Base-by-base conservation (phyloP, 1,140 invertebrate species). In the Melipona quadrifasciata region DNA sequence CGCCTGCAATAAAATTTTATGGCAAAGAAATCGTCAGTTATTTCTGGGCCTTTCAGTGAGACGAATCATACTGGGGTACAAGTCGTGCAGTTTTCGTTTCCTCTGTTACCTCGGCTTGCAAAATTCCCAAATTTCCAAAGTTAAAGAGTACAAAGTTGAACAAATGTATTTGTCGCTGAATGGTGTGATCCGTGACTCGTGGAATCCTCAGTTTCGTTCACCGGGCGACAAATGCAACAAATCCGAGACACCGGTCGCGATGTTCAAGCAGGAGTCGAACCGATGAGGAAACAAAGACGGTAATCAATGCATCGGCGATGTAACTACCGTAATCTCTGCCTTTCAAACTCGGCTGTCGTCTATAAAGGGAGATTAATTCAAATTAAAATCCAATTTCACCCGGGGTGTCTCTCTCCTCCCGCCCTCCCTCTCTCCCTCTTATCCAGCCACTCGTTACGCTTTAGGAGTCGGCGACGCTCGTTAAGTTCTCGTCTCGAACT, bases 341-440 rank as follows among this genome's bases (percentile, higher is more conserved):
- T 87, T 85, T 90, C 74, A 86, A 87, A 70, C 73, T 73, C n/a
- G 71, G 34, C 75, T 77, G 57, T 57, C 82, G 72, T 82, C 86
- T 80, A 82, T 89, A 90, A 90, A 90, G 86, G 86, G 79, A 89
- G 84, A 90, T 90, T 90, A 89, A 90, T 90, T 90, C 86, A 90
- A 89, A 90, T 90, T 90, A 89, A 89, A 90, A 87, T 90, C 89
- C 88, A 90, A 90, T 90, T 90, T 89, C 67, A 81, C 39, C 39
- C 39, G 51, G 77, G 80, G 75, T 87, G 86, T 85, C 81, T 87
- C 79, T 86, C 75, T 47, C 77, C 27, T 16, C 61, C 21, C 24
- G 1, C 75, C 77, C 70, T 57, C 24, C 64, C 57, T 10, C 19
- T 2, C 72, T 64, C 65, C 14, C 73, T 39, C 55, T 47, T 47